Evolutionary conservation across 1,140 invertebrate genomes (phyloP), one percentile per base, ranked within the genome.

Genomic region (Tetramorium parvispinum): DNA sequence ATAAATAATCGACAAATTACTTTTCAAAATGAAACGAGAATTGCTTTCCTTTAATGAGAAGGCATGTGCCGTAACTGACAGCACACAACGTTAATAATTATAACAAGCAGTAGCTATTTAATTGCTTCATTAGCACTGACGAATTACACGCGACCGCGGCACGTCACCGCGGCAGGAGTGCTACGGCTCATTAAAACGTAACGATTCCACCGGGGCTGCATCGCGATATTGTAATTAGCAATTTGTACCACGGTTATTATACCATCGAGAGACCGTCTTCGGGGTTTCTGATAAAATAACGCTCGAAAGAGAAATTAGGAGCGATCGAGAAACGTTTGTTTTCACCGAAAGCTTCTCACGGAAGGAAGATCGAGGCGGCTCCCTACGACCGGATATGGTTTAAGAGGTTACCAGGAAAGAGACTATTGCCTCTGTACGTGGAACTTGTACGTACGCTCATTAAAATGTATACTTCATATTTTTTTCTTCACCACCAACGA

Each of bases 51-150:
- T 61, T 27, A 55, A 61, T 13, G 13, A 0, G 40, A 66, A 66
- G 43, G 13, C 46, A 40, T 21, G n/a, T 16, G 40, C 40, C 27
- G 43, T 51, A 51, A 66, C 13, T 49, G 46, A 81, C n/a, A 53
- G 27, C 43, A 63, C 55, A 66, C 46, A 27, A 3, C 27, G 71
- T 73, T 85, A 88, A 88, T 85, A 91, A 91, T 92, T 91, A 88
- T 87, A 89, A 91, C 81, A 85, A 88, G 86, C 68, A 66, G 43
- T 73, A 66, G 77, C 70, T 68, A 53, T 86, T 91, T 92, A 90
- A 92, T 91, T 85, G 86, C 89, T 87, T 85, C 65, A 85, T 86
- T 65, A 85, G 68, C 37, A 16, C 75, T 43, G 63, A 87, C 68
- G 49, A 82, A 85, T 89, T 85, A 79, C 63, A 86, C 61, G 65